These are phyloP conservation scores for Mormoops blainvillei DNA, from an alignment of 2,113 vertebrate genomes.

Conservation along the genomic window DNA sequence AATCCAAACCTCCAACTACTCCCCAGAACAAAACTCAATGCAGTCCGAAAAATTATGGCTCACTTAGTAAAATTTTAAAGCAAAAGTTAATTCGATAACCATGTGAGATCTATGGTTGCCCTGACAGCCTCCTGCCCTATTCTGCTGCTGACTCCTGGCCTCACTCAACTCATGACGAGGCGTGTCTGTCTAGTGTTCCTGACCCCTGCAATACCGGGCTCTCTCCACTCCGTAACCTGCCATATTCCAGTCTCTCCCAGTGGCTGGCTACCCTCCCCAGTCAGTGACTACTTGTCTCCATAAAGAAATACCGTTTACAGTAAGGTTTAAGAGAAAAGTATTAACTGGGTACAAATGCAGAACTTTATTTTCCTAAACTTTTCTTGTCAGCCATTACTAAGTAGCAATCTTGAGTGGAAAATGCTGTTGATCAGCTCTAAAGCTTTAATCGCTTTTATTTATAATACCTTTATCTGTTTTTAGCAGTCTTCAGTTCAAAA, in stretches of 20 bases:
- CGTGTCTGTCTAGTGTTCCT: neutral
- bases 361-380: neutral
- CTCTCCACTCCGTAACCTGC: neutral
- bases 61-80: neutral
- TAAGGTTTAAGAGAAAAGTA: neutral
- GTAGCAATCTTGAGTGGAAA: neutral
- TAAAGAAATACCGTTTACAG: neutral
- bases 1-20: neutral
- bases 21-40: neutral
- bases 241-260: neutral
- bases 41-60: neutral
- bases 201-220: neutral
- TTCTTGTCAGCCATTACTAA: neutral
- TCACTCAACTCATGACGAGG: neutral
- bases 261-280: rapidly evolving
- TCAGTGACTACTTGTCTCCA: neutral
- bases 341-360: neutral
- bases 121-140: neutral
- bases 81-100: neutral
- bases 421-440: neutral
- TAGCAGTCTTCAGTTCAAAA: neutral
- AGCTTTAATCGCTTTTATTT: neutral
- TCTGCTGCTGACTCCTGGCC: neutral
- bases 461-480: neutral
- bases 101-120: neutral